Percentiles rank a stretch among this genome's conserved stretches.
phyloP scores from a whole-genome alignment of 1,140 invertebrate species.

The Prorops nasuta region DNA sequence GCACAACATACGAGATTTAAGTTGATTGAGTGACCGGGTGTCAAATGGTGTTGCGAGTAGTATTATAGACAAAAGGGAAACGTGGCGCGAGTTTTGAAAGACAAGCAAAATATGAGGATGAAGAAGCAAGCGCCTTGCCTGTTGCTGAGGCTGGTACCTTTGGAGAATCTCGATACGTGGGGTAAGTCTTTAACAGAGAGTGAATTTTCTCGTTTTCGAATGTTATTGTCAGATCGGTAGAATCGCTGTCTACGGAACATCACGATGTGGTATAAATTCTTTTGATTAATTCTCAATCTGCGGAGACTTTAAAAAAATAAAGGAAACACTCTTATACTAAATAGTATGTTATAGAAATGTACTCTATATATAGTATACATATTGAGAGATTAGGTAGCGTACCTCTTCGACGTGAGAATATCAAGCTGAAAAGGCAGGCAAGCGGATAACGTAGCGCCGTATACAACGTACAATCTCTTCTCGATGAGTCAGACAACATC shows the following conservation, averaged over 20 bases:
- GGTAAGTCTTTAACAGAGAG: conserved; percentile 47
- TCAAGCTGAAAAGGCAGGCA: conserved; percentile 8
- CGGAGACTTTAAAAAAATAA: no score
- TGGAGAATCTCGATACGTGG: conserved; percentile 54
- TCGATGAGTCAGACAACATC: conserved; percentile 33
- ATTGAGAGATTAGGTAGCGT: no score
- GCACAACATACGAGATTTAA: no score
- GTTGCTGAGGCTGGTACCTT: conserved; percentile 61
- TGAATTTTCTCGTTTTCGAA: conserved; percentile 17
- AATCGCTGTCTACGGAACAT: no score
- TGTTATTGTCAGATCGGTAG: no score
- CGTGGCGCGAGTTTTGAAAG: conserved; percentile 1
- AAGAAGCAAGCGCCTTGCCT: conserved; percentile 66
- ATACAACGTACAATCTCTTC: conserved; percentile 32
- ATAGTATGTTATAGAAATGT: no score
- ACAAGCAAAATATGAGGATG: conserved; percentile 61
- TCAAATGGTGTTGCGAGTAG: conserved; percentile 30
- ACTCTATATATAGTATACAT: no score
- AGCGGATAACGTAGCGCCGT: no score
- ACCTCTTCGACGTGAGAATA: conserved; percentile 5
- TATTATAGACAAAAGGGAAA: not conserved
- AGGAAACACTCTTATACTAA: no score
- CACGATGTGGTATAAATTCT: no score
- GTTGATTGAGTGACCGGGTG: no score
- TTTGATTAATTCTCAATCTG: no score